Percentiles rank a stretch among this genome's conserved stretches.
phyloP scores from a whole-genome alignment of 2,888 invertebrate species.

The Brachylomia viminalis region DNA sequence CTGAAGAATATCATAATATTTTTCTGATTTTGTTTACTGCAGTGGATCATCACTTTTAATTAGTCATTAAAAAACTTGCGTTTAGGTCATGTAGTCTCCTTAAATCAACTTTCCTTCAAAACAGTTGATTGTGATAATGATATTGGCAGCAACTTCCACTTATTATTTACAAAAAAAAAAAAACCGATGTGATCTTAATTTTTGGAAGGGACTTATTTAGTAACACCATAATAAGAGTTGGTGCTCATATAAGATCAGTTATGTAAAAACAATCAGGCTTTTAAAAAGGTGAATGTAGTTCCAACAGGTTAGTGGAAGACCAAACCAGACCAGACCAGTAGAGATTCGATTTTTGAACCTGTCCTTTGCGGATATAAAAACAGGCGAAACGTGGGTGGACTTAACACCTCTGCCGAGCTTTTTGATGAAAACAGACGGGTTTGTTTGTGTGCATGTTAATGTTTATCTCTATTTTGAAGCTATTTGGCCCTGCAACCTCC shows the following conservation, averaged over 20 bases:
- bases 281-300: conserved; percentile 39
- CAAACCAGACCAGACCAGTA: too few species aligned
- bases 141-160: too few species aligned
- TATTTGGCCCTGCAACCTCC: neutral
- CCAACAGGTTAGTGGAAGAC: neutral
- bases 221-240: neutral
- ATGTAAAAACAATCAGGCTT: conserved; percentile 32
- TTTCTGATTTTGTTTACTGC: too few species aligned
- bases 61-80: too few species aligned
- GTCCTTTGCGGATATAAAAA: neutral
- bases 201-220: neutral
- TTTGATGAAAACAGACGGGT: too few species aligned
- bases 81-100: too few species aligned
- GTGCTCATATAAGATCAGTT: conserved; percentile 16
- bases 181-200: neutral
- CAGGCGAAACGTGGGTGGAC: too few species aligned
- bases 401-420: neutral
- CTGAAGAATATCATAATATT: too few species aligned
- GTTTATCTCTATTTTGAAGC: neutral
- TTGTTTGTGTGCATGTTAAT: neutral
- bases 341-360: neutral
- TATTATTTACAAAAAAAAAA: too few species aligned
- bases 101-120: too few species aligned
- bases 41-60: too few species aligned
- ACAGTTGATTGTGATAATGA: too few species aligned